These are phyloP conservation scores for Rhea pennata DNA, from an alignment of 2,113 vertebrate species.

Conservation along the genomic window DNA sequence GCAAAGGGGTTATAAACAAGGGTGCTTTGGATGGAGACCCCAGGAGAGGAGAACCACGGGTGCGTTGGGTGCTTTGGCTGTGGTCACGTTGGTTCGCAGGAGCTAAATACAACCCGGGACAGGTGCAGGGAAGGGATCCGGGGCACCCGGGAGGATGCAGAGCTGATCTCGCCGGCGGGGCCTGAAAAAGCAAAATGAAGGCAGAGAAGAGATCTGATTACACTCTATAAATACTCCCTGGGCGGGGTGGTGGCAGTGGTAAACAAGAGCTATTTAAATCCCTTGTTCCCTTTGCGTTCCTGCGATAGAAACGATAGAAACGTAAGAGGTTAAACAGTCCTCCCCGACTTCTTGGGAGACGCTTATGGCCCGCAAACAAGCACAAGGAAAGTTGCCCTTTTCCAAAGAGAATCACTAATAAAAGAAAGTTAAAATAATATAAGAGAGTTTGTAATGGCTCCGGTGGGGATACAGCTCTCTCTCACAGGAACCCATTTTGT, in stretches of 20 bases:
- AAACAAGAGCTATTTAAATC: constrained; percentile 53
- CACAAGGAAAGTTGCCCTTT: neutral
- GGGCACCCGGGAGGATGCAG: neutral
- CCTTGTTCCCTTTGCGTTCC: neutral
- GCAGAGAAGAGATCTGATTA: neutral
- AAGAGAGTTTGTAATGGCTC: constrained; percentile 10
- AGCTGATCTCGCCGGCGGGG: neutral
- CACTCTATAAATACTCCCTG: constrained; percentile 47
- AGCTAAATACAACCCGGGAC: neutral
- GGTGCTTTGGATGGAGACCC: too few species aligned
- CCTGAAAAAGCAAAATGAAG: neutral
- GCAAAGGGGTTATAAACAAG: too few species aligned
- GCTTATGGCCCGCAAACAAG: neutral
- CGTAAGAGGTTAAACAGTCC: neutral
- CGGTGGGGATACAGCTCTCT: neutral
- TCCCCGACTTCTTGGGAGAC: neutral
- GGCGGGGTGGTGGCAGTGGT: neutral
- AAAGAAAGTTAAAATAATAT: constrained; percentile 42
- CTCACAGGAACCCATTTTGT: neutral
- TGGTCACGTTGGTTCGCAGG: neutral
- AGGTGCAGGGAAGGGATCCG: neutral
- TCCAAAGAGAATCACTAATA: neutral
- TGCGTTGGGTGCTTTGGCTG: too few species aligned
- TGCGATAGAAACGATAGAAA: neutral
- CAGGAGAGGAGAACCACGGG: too few species aligned